Evolutionary conservation across 2,113 vertebrate genomes (phyloP).

Genomic region (Trichechus manatus): DNA sequence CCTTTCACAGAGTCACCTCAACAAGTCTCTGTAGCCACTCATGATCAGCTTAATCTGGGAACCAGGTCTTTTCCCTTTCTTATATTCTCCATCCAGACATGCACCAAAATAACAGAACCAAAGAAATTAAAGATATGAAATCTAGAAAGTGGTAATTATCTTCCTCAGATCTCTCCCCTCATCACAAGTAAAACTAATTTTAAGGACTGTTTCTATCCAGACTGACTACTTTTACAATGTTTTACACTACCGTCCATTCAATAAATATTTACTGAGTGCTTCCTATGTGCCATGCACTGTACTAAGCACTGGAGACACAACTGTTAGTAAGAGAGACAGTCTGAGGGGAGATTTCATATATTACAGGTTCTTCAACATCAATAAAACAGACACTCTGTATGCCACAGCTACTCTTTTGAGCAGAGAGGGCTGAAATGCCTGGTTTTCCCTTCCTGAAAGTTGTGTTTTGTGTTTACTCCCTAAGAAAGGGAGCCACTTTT

Average conservation of each 20-base stretch:
- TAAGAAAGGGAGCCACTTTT: constrained; percentile 56
- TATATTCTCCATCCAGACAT: not conserved
- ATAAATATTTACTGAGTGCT: constrained; percentile 41
- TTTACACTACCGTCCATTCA: not conserved
- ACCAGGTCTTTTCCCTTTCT: constrained; percentile 30
- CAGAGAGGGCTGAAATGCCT: not conserved
- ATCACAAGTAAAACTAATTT: constrained; percentile 59
- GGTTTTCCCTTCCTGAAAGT: constrained; percentile 57
- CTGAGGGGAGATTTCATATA: not conserved
- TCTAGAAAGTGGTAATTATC: constrained; percentile 44
- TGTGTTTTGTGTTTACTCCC: constrained; percentile 37
- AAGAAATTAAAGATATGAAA: constrained; percentile 23
- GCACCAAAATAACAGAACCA: constrained; percentile 35
- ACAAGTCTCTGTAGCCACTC: constrained; percentile 56
- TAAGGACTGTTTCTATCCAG: constrained; percentile 14
- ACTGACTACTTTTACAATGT: constrained; percentile 34
- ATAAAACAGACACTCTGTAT: constrained; percentile 4
- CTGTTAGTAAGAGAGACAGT: not conserved
- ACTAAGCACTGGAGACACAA: constrained; percentile 42
- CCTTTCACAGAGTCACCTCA: constrained; percentile 69
- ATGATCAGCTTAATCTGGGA: constrained; percentile 19
- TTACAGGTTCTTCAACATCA: constrained; percentile 26
- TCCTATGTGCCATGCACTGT: not conserved
- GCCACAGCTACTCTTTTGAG: not conserved
- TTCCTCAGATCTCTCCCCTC: not conserved